Percentiles rank a stretch among this genome's conserved stretches.
These are phyloP conservation scores for Drosophila micromelanica DNA, from an alignment of 1,140 invertebrate genomes.

Conservation along the genomic window DNA sequence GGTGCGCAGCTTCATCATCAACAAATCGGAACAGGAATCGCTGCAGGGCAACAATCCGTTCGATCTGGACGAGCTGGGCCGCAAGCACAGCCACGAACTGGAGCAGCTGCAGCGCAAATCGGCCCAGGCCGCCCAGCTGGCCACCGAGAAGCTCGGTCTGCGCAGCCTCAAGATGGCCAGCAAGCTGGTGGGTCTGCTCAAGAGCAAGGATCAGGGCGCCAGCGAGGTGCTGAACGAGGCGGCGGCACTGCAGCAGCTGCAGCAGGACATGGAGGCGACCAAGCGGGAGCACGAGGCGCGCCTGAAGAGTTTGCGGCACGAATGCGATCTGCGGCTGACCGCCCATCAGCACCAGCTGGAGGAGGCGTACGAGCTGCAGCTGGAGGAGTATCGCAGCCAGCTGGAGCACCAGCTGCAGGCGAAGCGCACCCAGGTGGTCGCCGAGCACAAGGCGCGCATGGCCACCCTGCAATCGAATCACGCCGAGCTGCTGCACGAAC, in stretches of 20 bases:
- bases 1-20: conserved; percentile 75
- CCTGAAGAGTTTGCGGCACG: conserved; percentile 84
- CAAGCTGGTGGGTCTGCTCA: conserved; percentile 63
- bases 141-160: conserved; percentile 45
- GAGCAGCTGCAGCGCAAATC: conserved; percentile 75
- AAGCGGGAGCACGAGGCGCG: conserved; percentile 84
- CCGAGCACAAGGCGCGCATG: conserved; percentile 85
- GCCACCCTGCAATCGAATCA: conserved; percentile 85
- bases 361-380: conserved; percentile 84
- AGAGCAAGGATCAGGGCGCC: conserved; percentile 35
- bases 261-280: conserved; percentile 73
- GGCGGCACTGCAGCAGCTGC: conserved; percentile 53
- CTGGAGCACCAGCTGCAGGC: conserved; percentile 84
- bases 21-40: conserved; percentile 73
- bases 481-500: conserved; percentile 85
- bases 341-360: conserved; percentile 86
- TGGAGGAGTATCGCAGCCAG: conserved; percentile 65
- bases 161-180: conserved; percentile 62
- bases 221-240: conserved; percentile 22
- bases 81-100: conserved; percentile 79
- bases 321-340: conserved; percentile 85
- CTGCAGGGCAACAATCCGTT: conserved; percentile 57
- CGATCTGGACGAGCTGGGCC: conserved; percentile 64
- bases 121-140: conserved; percentile 13
- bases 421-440: conserved; percentile 84